Base-by-base conservation (phyloP, 2,888 invertebrate genomes). In the Piscicola geometra region DNA sequence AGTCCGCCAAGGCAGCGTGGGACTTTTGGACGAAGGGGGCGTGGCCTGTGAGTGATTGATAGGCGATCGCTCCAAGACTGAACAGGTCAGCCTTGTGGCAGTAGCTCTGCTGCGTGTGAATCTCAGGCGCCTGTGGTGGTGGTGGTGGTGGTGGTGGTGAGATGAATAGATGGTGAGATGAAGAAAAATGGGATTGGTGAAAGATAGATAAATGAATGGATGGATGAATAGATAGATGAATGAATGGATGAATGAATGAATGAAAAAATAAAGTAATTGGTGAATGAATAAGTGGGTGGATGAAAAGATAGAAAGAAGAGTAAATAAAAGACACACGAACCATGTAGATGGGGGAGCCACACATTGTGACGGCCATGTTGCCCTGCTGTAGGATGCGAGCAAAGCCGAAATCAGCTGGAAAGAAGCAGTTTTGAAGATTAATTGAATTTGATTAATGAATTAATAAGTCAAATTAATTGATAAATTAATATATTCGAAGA, bases 321-420 rank as follows among this genome's bases (percentile, higher is more conserved):
- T 41, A 15, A 15, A 5, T 41, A 15, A 9, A 9, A 15, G 41
- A 41, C 41, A 41, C 9, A 18, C 28, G 18, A 32, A 71, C 71
- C 71, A 71, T 71, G 33, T 71, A 71, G 21, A 50, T 30, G 25
- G 71, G 71, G 33, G 71, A 71, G 15, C 71, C 71, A 33, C 71
- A 71, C n/a, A 71, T 30, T 25, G 71, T 71, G 71, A 50, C 52
- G 18, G 71, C 50, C 71, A 71, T 71, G 47, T 47, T 71, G 28
- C 50, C 32, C 12, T 71, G 47, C 30, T 47, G 15, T 18, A 71
- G 30, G 30, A 71, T 25, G n/a, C 50, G 41, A n/a, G 71, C 71
- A 52, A 71, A 71, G n/a, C 71, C 71, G 32, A 71, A 71, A 71
- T 71, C 71, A 71, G 71, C 71, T 71, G 52, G 30, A 52, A 28